Evolutionary conservation across 1,140 invertebrate genomes (phyloP).

Genomic region (Notospermus geniculatus): DNA sequence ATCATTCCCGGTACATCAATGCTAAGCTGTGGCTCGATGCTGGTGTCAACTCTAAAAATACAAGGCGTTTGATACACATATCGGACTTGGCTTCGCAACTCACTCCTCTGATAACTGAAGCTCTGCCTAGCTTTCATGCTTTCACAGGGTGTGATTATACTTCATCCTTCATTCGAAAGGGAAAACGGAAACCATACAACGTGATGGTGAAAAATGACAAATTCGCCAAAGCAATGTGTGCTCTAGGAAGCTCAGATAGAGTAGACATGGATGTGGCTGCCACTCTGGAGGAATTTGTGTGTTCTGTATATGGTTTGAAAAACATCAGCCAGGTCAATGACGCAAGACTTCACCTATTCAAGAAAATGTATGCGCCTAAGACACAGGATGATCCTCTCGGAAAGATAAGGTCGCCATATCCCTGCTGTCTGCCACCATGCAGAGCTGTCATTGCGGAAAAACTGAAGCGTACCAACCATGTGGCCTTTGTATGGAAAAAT

Average conservation of each 20-base stretch:
- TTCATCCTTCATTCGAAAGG: conserved; percentile 13
- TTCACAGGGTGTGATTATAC: conserved; percentile 18
- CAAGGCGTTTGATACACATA: conserved; percentile 11
- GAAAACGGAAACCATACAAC: conserved; percentile 4
- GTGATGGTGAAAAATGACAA: neutral
- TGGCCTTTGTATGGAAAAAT: no score
- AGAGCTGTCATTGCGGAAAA: no score
- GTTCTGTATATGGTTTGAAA: conserved; percentile 9
- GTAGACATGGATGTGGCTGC: neutral
- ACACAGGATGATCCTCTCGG: conserved; percentile 4
- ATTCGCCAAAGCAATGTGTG: neutral
- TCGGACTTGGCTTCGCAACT: neutral
- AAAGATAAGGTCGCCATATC: conserved; percentile 11
- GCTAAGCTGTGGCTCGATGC: conserved; percentile 11
- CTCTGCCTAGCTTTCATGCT: conserved; percentile 15
- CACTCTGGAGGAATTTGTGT: conserved; percentile 13
- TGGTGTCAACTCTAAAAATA: conserved; percentile 9
- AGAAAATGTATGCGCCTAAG: neutral
- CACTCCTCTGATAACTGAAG: neutral
- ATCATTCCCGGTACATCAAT: neutral
- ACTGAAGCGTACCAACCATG: no score
- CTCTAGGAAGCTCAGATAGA: conserved; percentile 3
- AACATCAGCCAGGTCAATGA: neutral
- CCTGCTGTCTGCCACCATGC: neutral
- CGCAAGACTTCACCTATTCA: neutral